phyloP scores from a whole-genome alignment of 2,888 invertebrate genomes.

The Drosophila demipolita region DNA sequence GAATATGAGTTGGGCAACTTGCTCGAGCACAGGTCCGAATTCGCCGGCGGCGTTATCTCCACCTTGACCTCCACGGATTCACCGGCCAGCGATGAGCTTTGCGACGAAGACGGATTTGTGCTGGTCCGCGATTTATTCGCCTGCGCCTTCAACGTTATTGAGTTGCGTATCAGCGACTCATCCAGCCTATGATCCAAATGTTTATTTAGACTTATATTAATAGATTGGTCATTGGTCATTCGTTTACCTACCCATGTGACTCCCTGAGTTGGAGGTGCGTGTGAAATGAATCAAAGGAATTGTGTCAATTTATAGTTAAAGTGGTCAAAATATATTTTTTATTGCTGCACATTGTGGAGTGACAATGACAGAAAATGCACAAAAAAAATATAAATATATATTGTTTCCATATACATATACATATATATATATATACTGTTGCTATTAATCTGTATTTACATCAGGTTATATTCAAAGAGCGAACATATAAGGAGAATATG shows the following conservation, averaged over 20 bases:
- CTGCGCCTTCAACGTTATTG: slow-evolving; percentile 85
- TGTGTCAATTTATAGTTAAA: neutral
- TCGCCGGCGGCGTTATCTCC: slow-evolving; percentile 85
- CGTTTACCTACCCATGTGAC: slow-evolving; percentile 88
- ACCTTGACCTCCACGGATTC: slow-evolving; percentile 85
- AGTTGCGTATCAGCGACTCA: slow-evolving; percentile 87
- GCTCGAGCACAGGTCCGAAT: slow-evolving; percentile 77
- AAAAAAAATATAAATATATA: neutral
- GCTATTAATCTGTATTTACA: too few species aligned
- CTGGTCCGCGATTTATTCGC: slow-evolving; percentile 84
- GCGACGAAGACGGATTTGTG: slow-evolving; percentile 85
- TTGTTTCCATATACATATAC: neutral
- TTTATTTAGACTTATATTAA: neutral
- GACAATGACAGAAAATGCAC: neutral
- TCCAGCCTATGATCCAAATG: slow-evolving; percentile 86
- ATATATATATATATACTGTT: too few species aligned
- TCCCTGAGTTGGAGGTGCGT: slow-evolving; percentile 85
- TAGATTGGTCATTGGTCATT: neutral
- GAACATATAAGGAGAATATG: too few species aligned
- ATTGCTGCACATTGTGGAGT: neutral
- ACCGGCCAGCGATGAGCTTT: slow-evolving; percentile 84
- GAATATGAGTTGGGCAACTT: slow-evolving; percentile 84
- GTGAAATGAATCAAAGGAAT: slow-evolving; percentile 1
- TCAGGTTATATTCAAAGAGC: too few species aligned
- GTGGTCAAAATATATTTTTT: neutral